A percentile compares a stretch with the other conserved stretches of the same genome.
These are phyloP conservation scores for Plodia interpunctella DNA, from an alignment of 1,140 invertebrate species.

Conservation along the genomic window DNA sequence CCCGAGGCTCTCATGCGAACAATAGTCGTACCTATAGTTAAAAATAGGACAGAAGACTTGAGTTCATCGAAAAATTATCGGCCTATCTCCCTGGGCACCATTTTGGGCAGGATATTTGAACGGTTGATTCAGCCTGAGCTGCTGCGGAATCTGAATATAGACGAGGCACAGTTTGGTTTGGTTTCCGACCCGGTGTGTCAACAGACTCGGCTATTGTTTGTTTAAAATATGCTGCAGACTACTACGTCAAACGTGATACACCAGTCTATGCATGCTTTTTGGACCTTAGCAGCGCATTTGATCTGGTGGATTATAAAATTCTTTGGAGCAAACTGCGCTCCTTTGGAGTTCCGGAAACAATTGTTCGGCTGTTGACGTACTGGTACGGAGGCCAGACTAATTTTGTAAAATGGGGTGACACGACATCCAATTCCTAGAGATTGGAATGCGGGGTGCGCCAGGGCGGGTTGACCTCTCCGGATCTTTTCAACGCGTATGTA, in stretches of 20 bases:
- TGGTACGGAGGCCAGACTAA: conserved; percentile 15
- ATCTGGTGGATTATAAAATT: conserved; percentile 16
- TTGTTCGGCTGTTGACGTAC: conserved; percentile 5
- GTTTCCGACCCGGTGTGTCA: background rate
- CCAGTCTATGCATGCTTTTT: background rate
- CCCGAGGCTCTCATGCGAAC: conserved; percentile 8
- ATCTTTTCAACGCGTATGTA: conserved; percentile 11
- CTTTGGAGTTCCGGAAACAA: background rate
- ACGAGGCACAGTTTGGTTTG: conserved; percentile 10
- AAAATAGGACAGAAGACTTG: conserved; percentile 11
- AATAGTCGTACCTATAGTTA: background rate
- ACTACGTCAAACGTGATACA: conserved; percentile 1
- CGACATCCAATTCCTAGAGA: conserved; percentile 7
- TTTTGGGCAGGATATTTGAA: conserved; percentile 4
- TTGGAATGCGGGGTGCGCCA: conserved; percentile 17
- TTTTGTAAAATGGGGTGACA: conserved; percentile 13
- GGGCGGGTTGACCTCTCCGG: conserved; percentile 10
- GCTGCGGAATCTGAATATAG: background rate
- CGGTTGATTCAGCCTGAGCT: conserved; percentile 11
- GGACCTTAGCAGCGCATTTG: conserved; percentile 10
- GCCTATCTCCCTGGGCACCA: conserved; percentile 5
- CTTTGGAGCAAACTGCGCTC: conserved; percentile 7
- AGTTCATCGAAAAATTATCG: background rate
- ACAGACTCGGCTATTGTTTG: conserved; percentile 9
- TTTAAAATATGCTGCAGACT: conserved; percentile 11